Evolutionary conservation across 2,797 vertebrate genomes (phyloP).

Genomic region (Distichodus sexfasciatus): DNA sequence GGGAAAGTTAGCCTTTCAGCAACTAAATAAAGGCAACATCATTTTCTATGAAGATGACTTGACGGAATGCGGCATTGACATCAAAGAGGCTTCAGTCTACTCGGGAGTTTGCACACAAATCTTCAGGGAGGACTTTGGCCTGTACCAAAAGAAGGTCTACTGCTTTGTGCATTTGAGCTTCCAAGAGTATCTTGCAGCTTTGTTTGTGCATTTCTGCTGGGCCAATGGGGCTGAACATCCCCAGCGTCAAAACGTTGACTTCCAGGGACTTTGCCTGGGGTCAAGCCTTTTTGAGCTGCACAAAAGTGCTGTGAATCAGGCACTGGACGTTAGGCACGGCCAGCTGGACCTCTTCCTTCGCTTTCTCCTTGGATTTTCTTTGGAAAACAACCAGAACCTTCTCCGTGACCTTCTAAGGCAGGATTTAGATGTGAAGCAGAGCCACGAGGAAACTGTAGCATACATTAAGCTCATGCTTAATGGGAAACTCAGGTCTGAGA

Average conservation of each 20-base stretch:
- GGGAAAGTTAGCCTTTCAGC: slow-evolving; percentile 43
- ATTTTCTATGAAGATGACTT: slow-evolving; percentile 47
- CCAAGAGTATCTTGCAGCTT: slow-evolving; percentile 43
- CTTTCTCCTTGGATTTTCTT: slow-evolving; percentile 34
- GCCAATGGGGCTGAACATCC: background rate
- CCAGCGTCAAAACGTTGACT: background rate
- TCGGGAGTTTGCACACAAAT: slow-evolving; percentile 50
- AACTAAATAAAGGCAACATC: slow-evolving; percentile 37
- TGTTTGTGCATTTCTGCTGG: slow-evolving; percentile 46
- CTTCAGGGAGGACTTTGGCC: slow-evolving; percentile 45
- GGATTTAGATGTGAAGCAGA: background rate
- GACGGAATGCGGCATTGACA: slow-evolving; percentile 40
- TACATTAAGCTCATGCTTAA: slow-evolving; percentile 37
- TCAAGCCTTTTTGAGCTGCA: slow-evolving; percentile 37
- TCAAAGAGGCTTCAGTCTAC: slow-evolving; percentile 44
- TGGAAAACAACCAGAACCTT: slow-evolving; percentile 24
- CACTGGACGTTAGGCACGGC: background rate
- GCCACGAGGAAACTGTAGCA: background rate
- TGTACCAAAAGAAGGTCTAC: slow-evolving; percentile 41
- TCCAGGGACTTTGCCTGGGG: slow-evolving; percentile 16
- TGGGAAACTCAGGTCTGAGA: slow-evolving; percentile 29
- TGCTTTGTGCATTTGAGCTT: slow-evolving; percentile 49
- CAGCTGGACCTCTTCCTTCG: slow-evolving; percentile 31
- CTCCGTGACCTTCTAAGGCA: slow-evolving; percentile 3
- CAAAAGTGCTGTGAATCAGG: slow-evolving; percentile 34